Evolutionary conservation across 2,113 vertebrate species (phyloP), one percentile per base, ranked within the genome.

Genomic region (Myanophis thanlyinensis): DNA sequence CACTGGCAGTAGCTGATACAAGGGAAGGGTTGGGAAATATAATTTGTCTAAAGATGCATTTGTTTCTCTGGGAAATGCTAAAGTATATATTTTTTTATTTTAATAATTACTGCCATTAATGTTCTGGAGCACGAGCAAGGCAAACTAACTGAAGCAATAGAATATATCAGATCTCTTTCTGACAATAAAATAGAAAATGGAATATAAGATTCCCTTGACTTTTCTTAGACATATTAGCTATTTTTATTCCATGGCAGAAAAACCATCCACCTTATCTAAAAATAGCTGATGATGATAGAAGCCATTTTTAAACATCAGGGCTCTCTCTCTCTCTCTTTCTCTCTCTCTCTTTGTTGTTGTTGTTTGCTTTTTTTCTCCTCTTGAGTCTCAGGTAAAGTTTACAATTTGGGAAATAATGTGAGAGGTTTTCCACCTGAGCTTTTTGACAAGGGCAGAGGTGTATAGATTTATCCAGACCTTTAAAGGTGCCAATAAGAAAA

Each of bases 391-490:
- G 80, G 92, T 89, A 86, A 93, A 89, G 88, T 93, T 93, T 93
- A 93, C 92, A 59, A 86, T 93, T 86, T 85, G 35, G 92, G 85
- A 93, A 93, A 93, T 90, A 93, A 89, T 44, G 52, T 86, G 88
- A 53, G 88, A 93, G 46, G n/a, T n/a, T 62, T 89, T 93, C 54
- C 20, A 40, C 88, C 52, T 86, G 46, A 80, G 73, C 53, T 90
- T 93, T 93, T 48, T 62, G 88, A 90, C 73, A 90, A 90, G 88
- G 47, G 73, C 88, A 93, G 80, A 62, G 80, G 92, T 2, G 35
- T 51, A 86, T 46, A 89, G 80, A 93, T 93, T 93, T 93, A 62
- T 86, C 88, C 53, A 93, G 92, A 93, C 80, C 92, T 93, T 93
- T 93, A 86, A 93, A 93, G 46, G 46, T 93, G 80, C 80, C 92